phyloP scores from a whole-genome alignment of 2,888 invertebrate species.

The Eupithecia subumbrata region DNA sequence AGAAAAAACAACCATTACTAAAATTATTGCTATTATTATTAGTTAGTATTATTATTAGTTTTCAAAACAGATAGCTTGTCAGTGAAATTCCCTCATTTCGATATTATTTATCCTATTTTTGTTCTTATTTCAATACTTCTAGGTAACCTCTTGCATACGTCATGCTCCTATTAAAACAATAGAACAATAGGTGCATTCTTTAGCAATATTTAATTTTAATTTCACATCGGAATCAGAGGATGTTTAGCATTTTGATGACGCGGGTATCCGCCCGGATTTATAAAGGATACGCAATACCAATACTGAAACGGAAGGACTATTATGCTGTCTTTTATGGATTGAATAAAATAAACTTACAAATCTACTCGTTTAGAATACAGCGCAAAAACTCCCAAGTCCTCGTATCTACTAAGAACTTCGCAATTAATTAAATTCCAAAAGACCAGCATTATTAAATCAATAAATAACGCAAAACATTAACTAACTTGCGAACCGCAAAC shows the following conservation, averaged over 20 bases:
- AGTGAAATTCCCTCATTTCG: not conserved
- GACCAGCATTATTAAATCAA: no score
- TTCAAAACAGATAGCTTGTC: not conserved
- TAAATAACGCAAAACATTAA: not conserved
- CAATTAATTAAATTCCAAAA: no score
- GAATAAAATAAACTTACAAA: not conserved
- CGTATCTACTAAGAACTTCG: no score
- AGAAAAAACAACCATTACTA: no score
- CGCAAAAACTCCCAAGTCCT: no score
- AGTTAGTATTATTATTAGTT: no score
- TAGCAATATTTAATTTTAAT: not conserved
- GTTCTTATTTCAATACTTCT: not conserved
- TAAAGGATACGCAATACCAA: not conserved
- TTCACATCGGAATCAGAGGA: not conserved
- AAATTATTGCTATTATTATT: not conserved
- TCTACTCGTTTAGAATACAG: not conserved
- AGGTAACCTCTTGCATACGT: not conserved
- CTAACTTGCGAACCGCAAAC: not conserved
- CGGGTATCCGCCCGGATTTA: not conserved
- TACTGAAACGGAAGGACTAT: no score
- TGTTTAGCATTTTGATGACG: not conserved
- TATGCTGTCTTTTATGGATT: not conserved
- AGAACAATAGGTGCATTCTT: not conserved
- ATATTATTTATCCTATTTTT: not conserved
- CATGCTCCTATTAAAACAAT: not conserved